Evolutionary conservation across 2,113 vertebrate species (phyloP).

Genomic region (Neolamprologus toae): DNA sequence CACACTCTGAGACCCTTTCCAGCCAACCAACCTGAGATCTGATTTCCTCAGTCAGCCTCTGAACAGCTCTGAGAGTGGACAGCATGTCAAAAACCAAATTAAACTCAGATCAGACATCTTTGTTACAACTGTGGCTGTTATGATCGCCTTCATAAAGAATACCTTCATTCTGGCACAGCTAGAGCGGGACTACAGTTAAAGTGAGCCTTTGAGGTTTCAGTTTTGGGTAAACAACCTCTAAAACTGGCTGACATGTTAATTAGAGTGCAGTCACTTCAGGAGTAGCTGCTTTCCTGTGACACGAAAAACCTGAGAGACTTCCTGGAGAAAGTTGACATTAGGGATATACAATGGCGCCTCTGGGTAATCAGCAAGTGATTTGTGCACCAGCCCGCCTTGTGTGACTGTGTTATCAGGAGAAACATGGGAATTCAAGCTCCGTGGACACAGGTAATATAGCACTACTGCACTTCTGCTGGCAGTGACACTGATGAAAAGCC

Average conservation of each 20-base stretch:
- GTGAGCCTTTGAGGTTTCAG: neutral
- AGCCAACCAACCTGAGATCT: neutral
- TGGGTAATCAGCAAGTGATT: neutral
- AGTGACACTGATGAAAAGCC: neutral
- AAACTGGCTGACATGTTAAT: slow-evolving; percentile 14
- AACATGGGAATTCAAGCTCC: neutral
- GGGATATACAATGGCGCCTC: neutral
- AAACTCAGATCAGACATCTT: neutral
- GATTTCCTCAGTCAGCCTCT: slow-evolving; percentile 3
- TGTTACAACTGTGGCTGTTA: neutral
- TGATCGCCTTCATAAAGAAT: neutral
- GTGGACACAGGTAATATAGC: neutral
- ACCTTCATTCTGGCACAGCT: neutral
- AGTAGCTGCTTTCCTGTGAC: neutral
- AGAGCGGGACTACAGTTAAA: neutral
- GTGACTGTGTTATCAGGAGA: neutral
- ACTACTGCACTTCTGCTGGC: neutral
- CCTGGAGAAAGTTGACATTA: slow-evolving; percentile 22
- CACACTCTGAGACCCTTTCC: neutral
- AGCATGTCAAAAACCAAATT: slow-evolving; percentile 1
- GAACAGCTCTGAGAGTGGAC: neutral
- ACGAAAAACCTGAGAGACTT: neutral
- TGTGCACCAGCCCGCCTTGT: neutral
- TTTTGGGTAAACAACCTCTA: slow-evolving; percentile 18
- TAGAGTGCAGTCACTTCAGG: slow-evolving; percentile 2